Evolutionary conservation across 2,113 vertebrate species (phyloP).

Genomic region (Jacana jacana): DNA sequence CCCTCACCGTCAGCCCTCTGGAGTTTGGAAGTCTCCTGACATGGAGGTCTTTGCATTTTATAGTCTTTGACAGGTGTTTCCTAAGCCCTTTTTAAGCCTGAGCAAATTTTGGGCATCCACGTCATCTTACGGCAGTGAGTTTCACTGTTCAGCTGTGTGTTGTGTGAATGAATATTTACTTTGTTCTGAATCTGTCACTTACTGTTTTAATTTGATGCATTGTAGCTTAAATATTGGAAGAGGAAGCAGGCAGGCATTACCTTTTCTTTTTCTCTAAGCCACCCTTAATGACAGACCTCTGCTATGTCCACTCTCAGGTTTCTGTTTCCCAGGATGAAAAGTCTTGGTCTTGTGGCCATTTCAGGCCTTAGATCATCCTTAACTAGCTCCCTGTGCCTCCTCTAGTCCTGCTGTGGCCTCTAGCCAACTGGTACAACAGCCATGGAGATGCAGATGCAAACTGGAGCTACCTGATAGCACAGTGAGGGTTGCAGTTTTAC

Average conservation of each 20-base stretch:
- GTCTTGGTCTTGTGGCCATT: background rate
- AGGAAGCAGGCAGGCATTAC: background rate
- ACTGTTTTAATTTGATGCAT: background rate
- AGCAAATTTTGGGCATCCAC: background rate
- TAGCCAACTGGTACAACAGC: background rate
- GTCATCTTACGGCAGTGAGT: background rate
- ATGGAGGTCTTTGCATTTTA: background rate
- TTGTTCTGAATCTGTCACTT: slow-evolving; percentile 22
- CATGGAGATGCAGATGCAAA: background rate
- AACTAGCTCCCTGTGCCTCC: background rate
- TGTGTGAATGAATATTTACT: slow-evolving; percentile 2
- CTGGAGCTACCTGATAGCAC: background rate
- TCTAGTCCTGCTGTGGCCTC: background rate
- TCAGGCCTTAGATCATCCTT: background rate
- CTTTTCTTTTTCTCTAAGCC: background rate
- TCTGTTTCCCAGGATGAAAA: background rate
- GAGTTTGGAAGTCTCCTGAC: background rate
- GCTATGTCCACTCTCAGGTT: background rate
- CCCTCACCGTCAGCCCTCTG: background rate
- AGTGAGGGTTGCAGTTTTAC: background rate
- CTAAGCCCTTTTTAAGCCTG: background rate
- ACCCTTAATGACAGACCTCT: background rate
- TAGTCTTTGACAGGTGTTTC: background rate
- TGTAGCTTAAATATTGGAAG: background rate
- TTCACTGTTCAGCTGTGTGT: background rate